Base-by-base conservation (phyloP, 2,888 invertebrate genomes). In the Micoletzkya japonica region DNA sequence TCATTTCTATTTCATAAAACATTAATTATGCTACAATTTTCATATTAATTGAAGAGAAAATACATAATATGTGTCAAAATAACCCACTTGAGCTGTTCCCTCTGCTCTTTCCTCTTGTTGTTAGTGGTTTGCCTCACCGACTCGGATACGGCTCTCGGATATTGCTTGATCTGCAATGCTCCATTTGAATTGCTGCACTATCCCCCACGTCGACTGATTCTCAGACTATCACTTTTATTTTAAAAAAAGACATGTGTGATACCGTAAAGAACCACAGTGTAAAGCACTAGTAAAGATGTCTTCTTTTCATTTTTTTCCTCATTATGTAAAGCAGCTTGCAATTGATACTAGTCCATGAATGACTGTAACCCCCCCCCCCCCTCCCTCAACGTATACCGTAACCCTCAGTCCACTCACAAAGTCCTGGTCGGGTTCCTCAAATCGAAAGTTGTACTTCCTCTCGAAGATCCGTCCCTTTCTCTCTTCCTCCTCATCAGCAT, bases 391-490 rank as follows among this genome's bases (percentile, higher is more conserved):
- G n/a, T n/a, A n/a, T n/a, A n/a, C n/a, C n/a, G n/a, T n/a, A n/a
- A n/a, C 10, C 10, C 10, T 44, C 10, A n/a, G 10, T 4, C 34
- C 44, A 80, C 85, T 78, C 76, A 87, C 87, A 84, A 88, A 95
- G 79, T 95, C 93, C 60, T 91, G 90, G 86, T 96, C 95, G 0
- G 95, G 96, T 86, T 97, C 95, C 87, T 98, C 95, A 86, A 92
- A 97, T 74, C 97, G 90, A 86, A 94, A 95, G 88, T 97, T 96
- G 87, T 92, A 97, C 77, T 95, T 95, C 58, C 92, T 90, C 85
- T 97, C 96, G 88, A 95, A 97, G 86, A 92, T 90, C 75, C 92
- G 93, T 86, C 93, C 93, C 84, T 91, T 90, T 80, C 92, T 91
- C 58, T 82, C 70, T 75, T 90, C 89, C 76, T 90, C 88, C 85